phyloP scores from a whole-genome alignment of 2,797 vertebrate genomes.

The Enteromius unitaeniatus region DNA sequence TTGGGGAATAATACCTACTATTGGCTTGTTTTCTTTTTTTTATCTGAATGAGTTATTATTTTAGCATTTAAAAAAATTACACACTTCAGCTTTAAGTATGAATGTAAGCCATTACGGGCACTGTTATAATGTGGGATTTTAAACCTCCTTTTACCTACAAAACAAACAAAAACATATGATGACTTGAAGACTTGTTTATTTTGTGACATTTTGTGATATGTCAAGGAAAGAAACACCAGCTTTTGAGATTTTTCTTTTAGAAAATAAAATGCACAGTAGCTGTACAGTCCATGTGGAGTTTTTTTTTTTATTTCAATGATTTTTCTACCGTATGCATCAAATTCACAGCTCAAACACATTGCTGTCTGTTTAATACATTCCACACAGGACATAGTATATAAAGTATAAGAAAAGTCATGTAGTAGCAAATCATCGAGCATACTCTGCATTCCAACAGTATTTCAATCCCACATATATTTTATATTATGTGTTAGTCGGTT shows the following conservation, averaged over 20 bases:
- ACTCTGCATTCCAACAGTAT: neutral
- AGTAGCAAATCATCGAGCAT: neutral
- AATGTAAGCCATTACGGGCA: constrained; percentile 37
- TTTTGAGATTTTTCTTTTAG: constrained; percentile 44
- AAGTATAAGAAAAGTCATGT: neutral
- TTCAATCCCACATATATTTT: neutral
- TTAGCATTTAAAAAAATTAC: neutral
- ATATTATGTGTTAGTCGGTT: neutral
- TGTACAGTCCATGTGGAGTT: constrained; percentile 4
- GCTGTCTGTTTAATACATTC: neutral
- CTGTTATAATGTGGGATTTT: constrained; percentile 29
- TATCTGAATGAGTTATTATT: neutral
- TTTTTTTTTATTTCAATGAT: no score
- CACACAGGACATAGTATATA: neutral
- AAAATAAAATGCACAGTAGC: constrained; percentile 49
- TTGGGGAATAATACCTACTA: neutral
- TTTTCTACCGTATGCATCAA: neutral
- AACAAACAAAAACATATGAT: constrained; percentile 32
- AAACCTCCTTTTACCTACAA: constrained; percentile 26
- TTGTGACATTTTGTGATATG: constrained; percentile 41
- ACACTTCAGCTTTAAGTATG: constrained; percentile 26
- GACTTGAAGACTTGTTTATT: constrained; percentile 39
- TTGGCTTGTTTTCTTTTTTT: neutral
- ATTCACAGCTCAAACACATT: neutral
- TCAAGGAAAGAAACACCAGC: constrained; percentile 48